phyloP scores from a whole-genome alignment of 53 echinoderm and acorn worm species.

The Zoroaster sp. region DNA sequence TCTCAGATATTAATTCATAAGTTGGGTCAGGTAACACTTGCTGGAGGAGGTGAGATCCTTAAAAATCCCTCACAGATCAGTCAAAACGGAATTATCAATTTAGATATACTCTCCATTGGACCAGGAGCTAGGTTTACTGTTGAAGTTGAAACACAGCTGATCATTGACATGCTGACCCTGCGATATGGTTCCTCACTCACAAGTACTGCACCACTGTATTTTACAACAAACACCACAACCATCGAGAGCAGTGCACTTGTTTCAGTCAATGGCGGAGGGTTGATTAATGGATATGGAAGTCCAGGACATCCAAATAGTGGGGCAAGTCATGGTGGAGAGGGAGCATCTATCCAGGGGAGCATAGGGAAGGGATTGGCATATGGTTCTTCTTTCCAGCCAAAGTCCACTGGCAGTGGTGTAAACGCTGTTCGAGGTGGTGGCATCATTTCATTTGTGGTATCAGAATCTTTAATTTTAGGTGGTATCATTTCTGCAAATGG shows the following conservation, averaged over 20 bases:
- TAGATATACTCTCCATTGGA: slow-evolving; percentile 20
- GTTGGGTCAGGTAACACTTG: neutral
- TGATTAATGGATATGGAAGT: slow-evolving; percentile 59
- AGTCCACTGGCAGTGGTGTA: slow-evolving; percentile 74
- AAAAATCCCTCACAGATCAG: neutral
- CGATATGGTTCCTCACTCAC: slow-evolving; percentile 14
- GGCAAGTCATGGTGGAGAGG: slow-evolving; percentile 86
- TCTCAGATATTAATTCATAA: slow-evolving; percentile 7
- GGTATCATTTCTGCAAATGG: slow-evolving; percentile 75
- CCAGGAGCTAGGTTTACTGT: slow-evolving; percentile 15
- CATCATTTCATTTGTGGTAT: slow-evolving; percentile 25
- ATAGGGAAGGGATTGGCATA: slow-evolving; percentile 8
- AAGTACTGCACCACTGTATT: neutral
- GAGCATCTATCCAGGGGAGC: slow-evolving; percentile 30
- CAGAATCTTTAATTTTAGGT: slow-evolving; percentile 56
- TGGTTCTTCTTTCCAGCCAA: slow-evolving; percentile 57
- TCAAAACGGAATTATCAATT: neutral
- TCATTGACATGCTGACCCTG: neutral
- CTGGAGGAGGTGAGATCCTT: neutral
- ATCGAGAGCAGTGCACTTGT: slow-evolving; percentile 43
- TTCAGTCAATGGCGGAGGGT: slow-evolving; percentile 67
- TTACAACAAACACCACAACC: slow-evolving; percentile 10
- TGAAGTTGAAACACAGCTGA: neutral
- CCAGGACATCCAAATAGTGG: slow-evolving; percentile 50
- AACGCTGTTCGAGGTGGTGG: slow-evolving; percentile 67